Base-by-base conservation (phyloP, 1,140 invertebrate genomes). In the Euura saliciscinereae region DNA sequence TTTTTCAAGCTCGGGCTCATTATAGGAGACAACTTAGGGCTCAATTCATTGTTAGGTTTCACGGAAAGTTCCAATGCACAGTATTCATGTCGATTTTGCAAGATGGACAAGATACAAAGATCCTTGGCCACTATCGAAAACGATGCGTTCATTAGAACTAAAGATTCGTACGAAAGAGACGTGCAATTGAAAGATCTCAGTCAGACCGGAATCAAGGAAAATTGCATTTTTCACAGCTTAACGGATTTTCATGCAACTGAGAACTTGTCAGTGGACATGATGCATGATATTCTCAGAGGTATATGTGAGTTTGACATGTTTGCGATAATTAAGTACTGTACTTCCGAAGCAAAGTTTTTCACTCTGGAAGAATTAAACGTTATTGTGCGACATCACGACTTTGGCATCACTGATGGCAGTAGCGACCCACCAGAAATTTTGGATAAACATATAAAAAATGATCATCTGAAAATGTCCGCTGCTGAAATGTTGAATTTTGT, bases 201-300 rank as follows among this genome's bases (percentile, higher is more conserved):
- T 46, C 13, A 8, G n/a, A 74, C 73, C 43, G 73, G 73, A 45
- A 73, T 74, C 66, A 74, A 74, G 46, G 45, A 13, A 68, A 44
- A 66, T 66, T 74, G 73, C 65, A 45, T 71, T 68, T 74, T 71
- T 44, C 51, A 74, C 44, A 11, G 6, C 42, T 66, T 74, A 66
- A 45, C 44, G 6, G 59, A 70, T 65, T 80, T 77, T 75, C 79
- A 80, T 77, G 66, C 80, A n/a, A 78, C 68, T 65, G 68, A 75
- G 44, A 81, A 81, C 45, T 70, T 76, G 64, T 68, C 74, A 2
- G 69, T 72, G 65, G 81, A 82, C 74, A 68, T 82, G 72, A 82
- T 81, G 78, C 81, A 82, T 70, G 81, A 81, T 74, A 45, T 81
- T 13, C 75, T 74, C 70, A 78, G 80, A 71, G 79, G 80, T 7